Percentiles rank a stretch among this genome's conserved stretches.
Evolutionary conservation across 2,113 vertebrate species (phyloP).

Genomic region (Spermophilus dauricus): DNA sequence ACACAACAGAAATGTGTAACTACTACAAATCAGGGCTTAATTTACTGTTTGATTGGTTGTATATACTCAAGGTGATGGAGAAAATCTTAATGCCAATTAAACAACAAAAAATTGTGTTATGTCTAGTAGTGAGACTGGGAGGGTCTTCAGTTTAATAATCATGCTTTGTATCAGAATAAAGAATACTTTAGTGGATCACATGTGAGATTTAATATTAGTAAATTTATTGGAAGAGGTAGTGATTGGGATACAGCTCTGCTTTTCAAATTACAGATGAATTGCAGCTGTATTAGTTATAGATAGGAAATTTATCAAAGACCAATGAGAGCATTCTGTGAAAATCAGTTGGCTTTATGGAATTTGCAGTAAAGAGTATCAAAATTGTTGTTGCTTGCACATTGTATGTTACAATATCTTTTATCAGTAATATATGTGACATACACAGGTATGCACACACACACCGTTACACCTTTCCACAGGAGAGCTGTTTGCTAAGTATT

Average conservation of each 20-base stretch:
- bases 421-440: background rate
- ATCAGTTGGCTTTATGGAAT: background rate
- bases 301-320: background rate
- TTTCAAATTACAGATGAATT: background rate
- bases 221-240: background rate
- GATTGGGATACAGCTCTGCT: background rate
- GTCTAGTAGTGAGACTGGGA: background rate
- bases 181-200: background rate
- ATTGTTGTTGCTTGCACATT: background rate
- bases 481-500: background rate
- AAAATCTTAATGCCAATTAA: background rate
- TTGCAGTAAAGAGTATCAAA: background rate
- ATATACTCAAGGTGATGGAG: background rate
- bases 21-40: background rate
- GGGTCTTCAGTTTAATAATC: background rate
- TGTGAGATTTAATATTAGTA: background rate
- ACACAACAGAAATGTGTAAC: background rate
- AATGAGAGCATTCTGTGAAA: conserved; percentile 1
- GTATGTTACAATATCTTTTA: background rate
- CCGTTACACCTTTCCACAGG: background rate
- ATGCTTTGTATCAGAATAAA: background rate
- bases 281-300: background rate
- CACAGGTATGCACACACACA: background rate
- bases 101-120: background rate
- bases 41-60: background rate